These are phyloP conservation scores for Sitophilus oryzae DNA, from an alignment of 1,140 invertebrate species.

Conservation along the genomic window DNA sequence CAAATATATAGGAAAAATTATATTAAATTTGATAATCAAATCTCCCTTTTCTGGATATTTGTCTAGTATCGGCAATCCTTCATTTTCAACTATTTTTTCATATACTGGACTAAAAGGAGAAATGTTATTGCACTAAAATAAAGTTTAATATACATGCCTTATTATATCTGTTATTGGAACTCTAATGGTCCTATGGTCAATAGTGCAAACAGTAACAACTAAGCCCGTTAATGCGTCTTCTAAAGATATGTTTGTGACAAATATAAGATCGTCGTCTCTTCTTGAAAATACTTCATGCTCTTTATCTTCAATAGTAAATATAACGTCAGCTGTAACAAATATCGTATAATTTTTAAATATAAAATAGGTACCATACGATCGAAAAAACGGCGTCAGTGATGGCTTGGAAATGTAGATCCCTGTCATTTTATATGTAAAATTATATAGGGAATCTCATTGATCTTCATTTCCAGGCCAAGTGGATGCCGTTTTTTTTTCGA, in stretches of 20 bases:
- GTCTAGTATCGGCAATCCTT: constrained; percentile 53
- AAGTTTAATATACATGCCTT: constrained; percentile 40
- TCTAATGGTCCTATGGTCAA: constrained; percentile 61
- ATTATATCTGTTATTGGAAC: constrained; percentile 65
- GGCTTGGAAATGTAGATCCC: too few relatives aligned
- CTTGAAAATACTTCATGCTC: constrained; percentile 71
- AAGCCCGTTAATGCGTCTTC: constrained; percentile 62
- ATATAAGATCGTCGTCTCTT: constrained; percentile 65
- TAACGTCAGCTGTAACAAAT: constrained; percentile 62
- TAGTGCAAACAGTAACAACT: constrained; percentile 55
- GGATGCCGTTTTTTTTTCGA: too few relatives aligned
- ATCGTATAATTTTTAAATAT: too few relatives aligned
- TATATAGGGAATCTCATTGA: too few relatives aligned
- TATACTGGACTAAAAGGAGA: constrained; percentile 51
- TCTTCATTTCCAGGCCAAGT: too few relatives aligned
- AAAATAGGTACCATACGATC: too few relatives aligned
- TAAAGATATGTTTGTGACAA: constrained; percentile 53
- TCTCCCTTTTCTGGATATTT: constrained; percentile 48
- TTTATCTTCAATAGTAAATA: constrained; percentile 78
- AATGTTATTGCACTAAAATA: not conserved
- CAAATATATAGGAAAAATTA: constrained; percentile 53
- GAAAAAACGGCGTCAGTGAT: too few relatives aligned
- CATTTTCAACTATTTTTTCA: constrained; percentile 48
- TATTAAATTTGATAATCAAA: constrained; percentile 51
- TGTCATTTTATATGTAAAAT: too few relatives aligned